Evolutionary conservation across 92 coral and sea anemone species (phyloP), one percentile per base, ranked within the genome.

Genomic region (Hydrozoanthus gracilis): DNA sequence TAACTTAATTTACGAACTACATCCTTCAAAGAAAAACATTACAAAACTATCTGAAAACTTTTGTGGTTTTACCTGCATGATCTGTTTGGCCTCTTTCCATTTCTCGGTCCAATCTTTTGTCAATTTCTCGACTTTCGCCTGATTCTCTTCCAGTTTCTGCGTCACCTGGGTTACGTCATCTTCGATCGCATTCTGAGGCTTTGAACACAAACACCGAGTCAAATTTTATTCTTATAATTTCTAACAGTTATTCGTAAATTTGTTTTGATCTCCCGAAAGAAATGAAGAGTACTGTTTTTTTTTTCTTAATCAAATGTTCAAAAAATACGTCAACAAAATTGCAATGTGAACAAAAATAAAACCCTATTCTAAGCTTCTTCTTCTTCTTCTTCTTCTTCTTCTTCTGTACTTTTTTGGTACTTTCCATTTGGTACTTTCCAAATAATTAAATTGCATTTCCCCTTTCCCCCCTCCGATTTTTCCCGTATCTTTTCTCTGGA

Each of bases 71-170:
- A 79, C 99, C 90, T 96, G 98, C 98, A 96, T 96, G 62, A 96
- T 96, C 82, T 89, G 91, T 60, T 91, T 79, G 0, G 99, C 98
- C 83, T 96, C 99, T 76, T 92, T 95, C 99, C 99, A 96, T 71
- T 94, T 94, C 86, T 96, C 98, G 52, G 99, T 93, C 99, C 99
- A 96, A 82, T 94, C 98, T 69, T 93, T 93, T 45, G 98, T 94
- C 73, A 94, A 92, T 88, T 93, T 92, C 86, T 96, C 99, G 61
- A 96, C 95, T 51, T 91, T 93, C 7, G 94, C 94, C 54, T 96
- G 96, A 47, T 95, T 96, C 46, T 95, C 99, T 70, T 91, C 93
- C 51, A 96, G 86, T 76, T 92, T 92, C 86, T 91, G 90, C 17
- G 91, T 89, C 47, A 91, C 95, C 78, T 92, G 83, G 44, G 86